These are phyloP conservation scores for Perca schrenkii DNA, from an alignment of 2,113 vertebrate genomes.

Conservation along the genomic window DNA sequence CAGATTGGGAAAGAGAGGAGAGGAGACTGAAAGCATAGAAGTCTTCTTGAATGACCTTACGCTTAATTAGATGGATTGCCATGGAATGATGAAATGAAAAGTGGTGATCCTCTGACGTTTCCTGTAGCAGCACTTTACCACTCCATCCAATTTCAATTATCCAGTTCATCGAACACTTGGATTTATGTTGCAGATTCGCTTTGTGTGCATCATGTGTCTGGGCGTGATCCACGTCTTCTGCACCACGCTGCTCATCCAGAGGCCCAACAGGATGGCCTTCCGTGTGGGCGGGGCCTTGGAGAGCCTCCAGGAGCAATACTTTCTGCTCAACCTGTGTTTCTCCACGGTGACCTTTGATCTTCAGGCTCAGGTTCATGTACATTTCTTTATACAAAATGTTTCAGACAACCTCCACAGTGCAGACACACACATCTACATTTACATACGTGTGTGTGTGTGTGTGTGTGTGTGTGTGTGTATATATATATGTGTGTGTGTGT, in stretches of 20 bases:
- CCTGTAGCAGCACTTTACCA: no score
- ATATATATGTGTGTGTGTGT: no score
- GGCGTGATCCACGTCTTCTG: constrained; percentile 84
- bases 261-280: constrained; percentile 90
- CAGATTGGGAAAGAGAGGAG: no score
- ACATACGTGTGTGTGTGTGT: no score
- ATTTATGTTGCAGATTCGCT: constrained; percentile 81
- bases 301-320: constrained; percentile 87
- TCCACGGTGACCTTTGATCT: constrained; percentile 92
- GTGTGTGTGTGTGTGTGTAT: no score
- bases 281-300: constrained; percentile 89
- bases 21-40: no score
- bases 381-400: background rate
- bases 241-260: constrained; percentile 81
- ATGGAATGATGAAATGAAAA: no score
- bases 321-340: constrained; percentile 88
- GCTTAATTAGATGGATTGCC: background rate
- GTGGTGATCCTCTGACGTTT: no score
- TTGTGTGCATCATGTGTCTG: constrained; percentile 83
- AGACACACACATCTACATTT: no score
- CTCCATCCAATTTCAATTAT: no score
- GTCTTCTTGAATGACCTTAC: no score
- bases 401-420: background rate
- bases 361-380: constrained; percentile 88
- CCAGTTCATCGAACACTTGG: no score